Base-by-base conservation (phyloP, 2,888 invertebrate species). In the Caprella mutica region DNA sequence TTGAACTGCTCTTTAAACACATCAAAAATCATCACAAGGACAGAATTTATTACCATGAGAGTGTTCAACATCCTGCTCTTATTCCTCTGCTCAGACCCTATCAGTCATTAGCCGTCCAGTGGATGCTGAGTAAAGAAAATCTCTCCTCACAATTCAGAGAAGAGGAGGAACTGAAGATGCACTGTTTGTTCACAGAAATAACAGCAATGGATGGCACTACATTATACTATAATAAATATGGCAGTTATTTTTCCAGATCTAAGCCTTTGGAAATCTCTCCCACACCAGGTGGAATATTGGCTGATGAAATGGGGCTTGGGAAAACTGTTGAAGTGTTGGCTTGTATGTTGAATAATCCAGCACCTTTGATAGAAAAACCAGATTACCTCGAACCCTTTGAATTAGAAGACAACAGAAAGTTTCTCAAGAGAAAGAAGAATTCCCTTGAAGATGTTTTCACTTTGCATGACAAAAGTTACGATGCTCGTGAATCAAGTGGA, bases 231-330 rank as follows among this genome's bases (percentile, higher is more conserved):
- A 72, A 79, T 68, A 74, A 72, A 68, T 73, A 72, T 67, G 72
- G 72, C 6, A 78, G 78, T 19, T 70, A 72, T 61, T 65, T 77
- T 30, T 70, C 73, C 9, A 63, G 66, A 38, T 68, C 69, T 33
- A 71, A 70, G 54, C 78, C 77, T 1, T 39, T 70, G 3, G 54
- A 51, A 26, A 48, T 56, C n/a, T 14, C 27, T 5, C 38, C 65
- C 42, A 42, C 77, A 6, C 77, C 76, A 1, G 84, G 85, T 14
- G 85, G 85, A 1, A 84, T 86, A 62, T 72, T 86, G 46, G 85
- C 84, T 2, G 86, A 86, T 71, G 85, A 86, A 73, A 86, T 86
- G 85, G 86, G 86, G 0, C 73, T 86, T 24, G 86, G 86, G 0
- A 86, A 86, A 74, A 86, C 86, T 0, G 81, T 86, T 0, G 85